Evolutionary conservation across 1,140 invertebrate genomes (phyloP).

Genomic region (Danaus melanippus): DNA sequence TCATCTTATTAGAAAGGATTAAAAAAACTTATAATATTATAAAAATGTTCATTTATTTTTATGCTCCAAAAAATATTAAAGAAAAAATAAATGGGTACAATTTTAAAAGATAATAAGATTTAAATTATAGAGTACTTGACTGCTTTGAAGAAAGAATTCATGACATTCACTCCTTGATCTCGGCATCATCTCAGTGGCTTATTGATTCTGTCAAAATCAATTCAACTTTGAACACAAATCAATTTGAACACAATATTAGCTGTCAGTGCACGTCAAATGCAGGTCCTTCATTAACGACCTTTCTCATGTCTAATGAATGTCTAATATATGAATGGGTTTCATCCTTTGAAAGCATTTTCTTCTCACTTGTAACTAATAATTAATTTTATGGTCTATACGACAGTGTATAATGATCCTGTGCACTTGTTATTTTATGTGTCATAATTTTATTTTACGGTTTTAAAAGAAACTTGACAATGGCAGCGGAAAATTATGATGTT

Average conservation of each 20-base stretch:
- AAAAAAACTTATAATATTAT: no score
- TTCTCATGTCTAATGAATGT: constrained; percentile 48
- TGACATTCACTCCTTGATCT: no score
- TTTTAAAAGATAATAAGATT: no score
- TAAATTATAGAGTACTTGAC: no score
- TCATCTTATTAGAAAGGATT: no score
- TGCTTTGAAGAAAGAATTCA: no score
- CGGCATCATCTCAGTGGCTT: constrained; percentile 51
- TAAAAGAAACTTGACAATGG: no score
- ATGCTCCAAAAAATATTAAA: no score
- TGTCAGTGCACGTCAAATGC: constrained; percentile 68
- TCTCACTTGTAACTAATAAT: constrained; percentile 11
- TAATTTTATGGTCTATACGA: constrained; percentile 1
- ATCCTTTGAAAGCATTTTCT: constrained; percentile 15
- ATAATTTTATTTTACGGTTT: no score
- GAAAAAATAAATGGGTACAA: neutral
- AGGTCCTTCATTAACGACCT: constrained; percentile 57
- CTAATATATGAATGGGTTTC: constrained; percentile 21
- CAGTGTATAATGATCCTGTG: no score
- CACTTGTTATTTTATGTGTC: neutral
- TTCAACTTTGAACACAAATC: constrained; percentile 69
- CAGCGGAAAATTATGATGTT: no score
- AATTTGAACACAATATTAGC: constrained; percentile 67
- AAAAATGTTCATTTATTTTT: no score
- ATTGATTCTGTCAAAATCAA: constrained; percentile 71